Base-by-base conservation (phyloP, 1,140 invertebrate genomes). In the Papilio helenus region DNA sequence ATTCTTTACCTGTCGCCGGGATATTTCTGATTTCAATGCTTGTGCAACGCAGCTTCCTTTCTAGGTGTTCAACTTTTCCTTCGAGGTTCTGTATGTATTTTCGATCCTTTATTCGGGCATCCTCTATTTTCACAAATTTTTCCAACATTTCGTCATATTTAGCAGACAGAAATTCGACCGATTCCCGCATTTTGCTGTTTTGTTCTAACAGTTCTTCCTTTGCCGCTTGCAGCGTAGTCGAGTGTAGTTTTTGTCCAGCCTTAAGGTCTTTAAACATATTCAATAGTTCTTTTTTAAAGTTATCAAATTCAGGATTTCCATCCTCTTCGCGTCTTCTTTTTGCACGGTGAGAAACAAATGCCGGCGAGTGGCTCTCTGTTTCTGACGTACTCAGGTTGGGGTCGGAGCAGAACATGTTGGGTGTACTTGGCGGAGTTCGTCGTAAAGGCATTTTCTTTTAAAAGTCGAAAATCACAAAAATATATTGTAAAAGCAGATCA, bases 21-120 rank as follows among this genome's bases (percentile, higher is more conserved):
- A 65, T 12, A n/a, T 65, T 65, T 65, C 58, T 65, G 10, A 65
- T 65, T 65, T 65, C 58, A 65, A 65, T n/a, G 3, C 58, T 65
- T 65, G 58, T 3, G 16, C 46, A 49, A 3, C 46, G 46, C 14
- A 49, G 14, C 46, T 49, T 49, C 12, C 46, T 49, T 23, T 65
- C 58, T n/a, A 65, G 23, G 0, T 65, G 58, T 29, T 65, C 58
- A 65, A 65, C 18, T 65, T 49, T 49, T 12, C 16, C 46, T 49
- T 49, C 46, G 12, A 49, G 46, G 8, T 49, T 12, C 12, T 49
- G 46, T 14, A 49, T 49, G 46, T 12, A 49, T 49, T 49, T 49
- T 3, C 46, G 46, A 49, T 49, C 46, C 9, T 65, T 65, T 16
- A 18, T 23, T 65, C 58, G 18, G 9, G 58, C 58, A 16, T 65